A percentile compares a stretch with the other conserved stretches of the same genome.
Conservation (phyloP, 2,888 invertebrate genomes). For the Ormia ochracea region DNA sequence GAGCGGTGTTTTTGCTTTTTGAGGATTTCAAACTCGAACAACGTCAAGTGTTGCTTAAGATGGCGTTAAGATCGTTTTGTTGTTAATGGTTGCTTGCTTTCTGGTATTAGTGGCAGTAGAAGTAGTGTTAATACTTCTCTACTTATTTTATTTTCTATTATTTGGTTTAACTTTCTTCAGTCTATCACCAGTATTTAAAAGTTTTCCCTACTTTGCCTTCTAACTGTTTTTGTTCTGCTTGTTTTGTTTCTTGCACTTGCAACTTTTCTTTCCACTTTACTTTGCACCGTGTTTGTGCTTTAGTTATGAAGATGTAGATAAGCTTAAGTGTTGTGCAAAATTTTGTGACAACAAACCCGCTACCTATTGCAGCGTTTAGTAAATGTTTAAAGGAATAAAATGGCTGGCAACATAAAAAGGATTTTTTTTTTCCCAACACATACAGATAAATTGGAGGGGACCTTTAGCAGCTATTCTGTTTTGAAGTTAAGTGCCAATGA, state of each 20-base stretch:
- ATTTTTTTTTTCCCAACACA: not conserved
- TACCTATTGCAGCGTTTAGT: conserved; percentile 56
- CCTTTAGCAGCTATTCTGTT: conserved; percentile 48
- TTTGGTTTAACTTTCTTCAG: conserved; percentile 24
- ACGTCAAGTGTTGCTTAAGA: conserved; percentile 61
- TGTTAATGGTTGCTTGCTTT: conserved; percentile 55
- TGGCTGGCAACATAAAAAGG: conserved; percentile 9
- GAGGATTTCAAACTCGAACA: conserved; percentile 46
- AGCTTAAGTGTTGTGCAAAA: conserved; percentile 60
- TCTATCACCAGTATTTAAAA: conserved; percentile 43
- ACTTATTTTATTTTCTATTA: not conserved
- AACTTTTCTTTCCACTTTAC: conserved; percentile 25
- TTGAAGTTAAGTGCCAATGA: conserved; percentile 57
- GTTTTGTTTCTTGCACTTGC: conserved; percentile 29
- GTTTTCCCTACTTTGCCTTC: not conserved
- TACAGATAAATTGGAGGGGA: conserved; percentile 19
- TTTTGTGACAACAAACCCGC: conserved; percentile 61
- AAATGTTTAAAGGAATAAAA: conserved; percentile 51
- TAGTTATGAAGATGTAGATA: conserved; percentile 53
- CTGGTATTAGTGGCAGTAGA: not conserved
- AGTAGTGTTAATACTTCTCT: conserved; percentile 29
- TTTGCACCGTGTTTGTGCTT: conserved; percentile 23
- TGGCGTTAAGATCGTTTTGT: conserved; percentile 62
- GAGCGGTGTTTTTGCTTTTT: conserved; percentile 6
- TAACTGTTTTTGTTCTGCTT: conserved; percentile 30